Evolutionary conservation across 2,797 vertebrate genomes (phyloP), one percentile per base, ranked within the genome.

Genomic region (Chrysocyon brachyurus): DNA sequence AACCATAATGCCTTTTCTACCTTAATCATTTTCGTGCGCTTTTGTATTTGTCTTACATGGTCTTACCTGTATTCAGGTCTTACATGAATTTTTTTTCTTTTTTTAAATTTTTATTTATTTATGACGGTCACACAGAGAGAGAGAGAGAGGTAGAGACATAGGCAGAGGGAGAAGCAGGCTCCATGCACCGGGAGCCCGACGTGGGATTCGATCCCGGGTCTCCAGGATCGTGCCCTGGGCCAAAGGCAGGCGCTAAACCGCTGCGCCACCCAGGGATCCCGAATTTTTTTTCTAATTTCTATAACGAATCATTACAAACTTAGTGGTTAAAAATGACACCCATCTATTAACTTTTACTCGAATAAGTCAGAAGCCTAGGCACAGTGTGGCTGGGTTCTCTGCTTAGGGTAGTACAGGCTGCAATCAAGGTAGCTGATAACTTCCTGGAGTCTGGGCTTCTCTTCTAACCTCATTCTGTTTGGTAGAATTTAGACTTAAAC

Each of bases 201-300:
- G 33, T 33, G 33, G 33, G 33, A 33, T 33, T 33, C 33, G 33
- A 33, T 33, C 33, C 33, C 33, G 33, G 33, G 33, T 33, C 33
- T 33, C 33, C 33, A 33, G 33, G 33, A 33, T 33, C 33, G 33
- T 33, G 33, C 33, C 33, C 33, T 33, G 33, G 33, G 33, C 33
- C 33, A 33, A 33, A 33, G 33, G 33, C 33, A 33, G 33, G 33
- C 33, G 33, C 33, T 33, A 33, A 33, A 33, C 33, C 33, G 33
- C 33, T 33, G 33, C 33, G 33, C 33, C 33, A 33, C 33, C 33
- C 33, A 33, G 33, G 33, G 33, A 33, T 33, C 33, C 33, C 33
- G 14, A 89, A 73, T 33, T 90, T 24, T 7, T 68, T 90, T 90
- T 78, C 68, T 28, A 87, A 70, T 89, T 82, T 93, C 16, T 72